These are phyloP conservation scores for Zalophus californianus DNA, from an alignment of 2,797 vertebrate genomes.

Conservation along the genomic window DNA sequence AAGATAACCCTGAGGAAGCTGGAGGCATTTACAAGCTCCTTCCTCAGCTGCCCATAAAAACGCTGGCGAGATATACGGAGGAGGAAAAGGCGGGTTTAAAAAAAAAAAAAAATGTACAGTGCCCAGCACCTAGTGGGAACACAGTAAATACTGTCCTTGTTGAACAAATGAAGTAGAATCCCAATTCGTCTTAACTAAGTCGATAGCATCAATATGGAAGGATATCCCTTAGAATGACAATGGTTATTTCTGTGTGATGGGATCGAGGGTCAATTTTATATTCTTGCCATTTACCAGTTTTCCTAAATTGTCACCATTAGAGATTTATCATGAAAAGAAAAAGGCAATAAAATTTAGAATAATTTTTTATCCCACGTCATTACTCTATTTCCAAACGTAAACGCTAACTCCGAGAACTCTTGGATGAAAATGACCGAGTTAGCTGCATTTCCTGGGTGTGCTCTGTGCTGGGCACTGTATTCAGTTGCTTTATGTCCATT, in stretches of 20 bases:
- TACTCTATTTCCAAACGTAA: constrained; percentile 27
- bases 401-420: background rate
- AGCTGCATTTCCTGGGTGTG: background rate
- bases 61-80: background rate
- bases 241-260: background rate
- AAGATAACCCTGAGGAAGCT: constrained; percentile 54
- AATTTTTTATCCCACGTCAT: background rate
- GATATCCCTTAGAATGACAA: background rate
- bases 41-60: constrained; percentile 47
- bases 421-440: background rate
- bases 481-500: background rate
- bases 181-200: background rate
- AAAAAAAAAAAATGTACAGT: background rate
- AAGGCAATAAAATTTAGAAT: background rate
- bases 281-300: background rate
- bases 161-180: background rate
- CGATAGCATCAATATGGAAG: background rate
- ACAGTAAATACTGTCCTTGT: background rate
- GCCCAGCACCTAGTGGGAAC: background rate
- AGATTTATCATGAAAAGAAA: background rate
- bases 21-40: constrained; percentile 47
- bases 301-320: constrained; percentile 43
- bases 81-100: background rate
- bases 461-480: background rate
- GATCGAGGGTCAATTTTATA: background rate